Percentiles rank a stretch among this genome's conserved stretches.
Conservation (phyloP, 2,113 vertebrate species). For the Catharus fuscescens region DNA sequence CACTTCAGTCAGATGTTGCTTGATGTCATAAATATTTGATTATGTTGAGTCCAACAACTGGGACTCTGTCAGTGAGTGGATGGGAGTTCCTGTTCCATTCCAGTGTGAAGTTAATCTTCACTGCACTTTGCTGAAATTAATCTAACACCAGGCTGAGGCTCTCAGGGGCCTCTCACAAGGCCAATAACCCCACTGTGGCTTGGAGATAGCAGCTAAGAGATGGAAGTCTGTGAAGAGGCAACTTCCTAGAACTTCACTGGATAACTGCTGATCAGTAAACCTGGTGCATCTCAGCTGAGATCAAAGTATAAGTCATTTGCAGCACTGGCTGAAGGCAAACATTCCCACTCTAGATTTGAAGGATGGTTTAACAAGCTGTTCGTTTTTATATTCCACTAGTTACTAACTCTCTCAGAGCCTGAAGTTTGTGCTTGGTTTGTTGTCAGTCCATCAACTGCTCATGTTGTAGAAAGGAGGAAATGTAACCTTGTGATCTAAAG, state of each 20-base stretch:
- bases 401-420: background rate
- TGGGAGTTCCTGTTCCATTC: background rate
- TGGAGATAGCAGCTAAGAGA: background rate
- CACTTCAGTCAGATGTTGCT: background rate
- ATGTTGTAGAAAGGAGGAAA: accelerated
- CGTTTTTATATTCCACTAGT: background rate
- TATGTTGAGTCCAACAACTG: background rate
- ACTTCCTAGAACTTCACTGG: background rate
- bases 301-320: background rate
- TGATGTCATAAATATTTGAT: background rate
- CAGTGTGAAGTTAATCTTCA: background rate
- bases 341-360: background rate
- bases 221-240: background rate
- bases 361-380: background rate
- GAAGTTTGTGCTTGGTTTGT: background rate
- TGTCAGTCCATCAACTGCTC: background rate
- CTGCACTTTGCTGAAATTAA: background rate
- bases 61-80: background rate
- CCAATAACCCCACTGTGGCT: background rate
- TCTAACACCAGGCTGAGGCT: background rate
- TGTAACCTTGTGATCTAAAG: background rate
- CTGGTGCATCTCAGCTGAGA: background rate
- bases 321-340: background rate
- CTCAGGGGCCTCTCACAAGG: background rate
- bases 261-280: background rate